phyloP scores from a whole-genome alignment of 2,113 vertebrate species.

The Tinamus guttatus region DNA sequence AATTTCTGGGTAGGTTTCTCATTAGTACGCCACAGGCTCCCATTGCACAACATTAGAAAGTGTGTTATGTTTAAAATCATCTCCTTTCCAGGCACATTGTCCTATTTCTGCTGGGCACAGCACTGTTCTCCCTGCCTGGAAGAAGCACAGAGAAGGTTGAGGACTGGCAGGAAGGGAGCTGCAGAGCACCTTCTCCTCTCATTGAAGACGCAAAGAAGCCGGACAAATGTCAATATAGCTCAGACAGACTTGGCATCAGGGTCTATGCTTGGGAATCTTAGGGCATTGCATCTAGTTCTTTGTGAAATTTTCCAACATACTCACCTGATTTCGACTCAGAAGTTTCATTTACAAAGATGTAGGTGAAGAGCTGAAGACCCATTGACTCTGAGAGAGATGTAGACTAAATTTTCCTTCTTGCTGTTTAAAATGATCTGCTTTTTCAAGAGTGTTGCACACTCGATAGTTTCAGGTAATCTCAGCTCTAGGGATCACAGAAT shows the following conservation, averaged over 20 bases:
- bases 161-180: not conserved
- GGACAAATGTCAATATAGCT: not conserved
- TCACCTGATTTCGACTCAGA: not conserved
- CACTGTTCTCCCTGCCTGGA: not conserved
- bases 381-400: not conserved
- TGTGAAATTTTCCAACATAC: not conserved
- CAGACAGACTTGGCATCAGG: not conserved
- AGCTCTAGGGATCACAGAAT: not conserved
- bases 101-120: not conserved
- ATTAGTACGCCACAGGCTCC: not conserved
- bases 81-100: not conserved
- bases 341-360: not conserved
- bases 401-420: not conserved
- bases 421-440: not conserved
- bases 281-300: not conserved
- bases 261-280: not conserved
- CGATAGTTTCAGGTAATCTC: not conserved
- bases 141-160: not conserved
- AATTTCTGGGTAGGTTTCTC: not conserved
- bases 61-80: not conserved
- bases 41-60: not conserved
- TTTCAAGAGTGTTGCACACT: not conserved
- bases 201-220: not conserved
- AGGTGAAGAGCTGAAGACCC: not conserved
- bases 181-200: not conserved